These are phyloP conservation scores for Neuroscelio doddi DNA, from an alignment of 2,888 invertebrate genomes.

Conservation along the genomic window DNA sequence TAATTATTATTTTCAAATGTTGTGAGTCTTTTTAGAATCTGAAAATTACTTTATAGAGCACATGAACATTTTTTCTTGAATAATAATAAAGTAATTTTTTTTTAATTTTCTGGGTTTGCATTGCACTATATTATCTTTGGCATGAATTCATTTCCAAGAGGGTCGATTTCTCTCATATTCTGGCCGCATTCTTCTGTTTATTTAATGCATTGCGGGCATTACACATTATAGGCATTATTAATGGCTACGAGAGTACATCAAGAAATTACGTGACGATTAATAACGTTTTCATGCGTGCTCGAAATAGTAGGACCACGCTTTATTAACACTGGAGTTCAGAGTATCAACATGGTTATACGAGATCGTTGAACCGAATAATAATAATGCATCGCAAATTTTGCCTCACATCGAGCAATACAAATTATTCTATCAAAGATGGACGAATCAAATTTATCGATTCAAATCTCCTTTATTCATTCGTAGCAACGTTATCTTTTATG, in stretches of 20 bases:
- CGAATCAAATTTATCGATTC: too few species aligned
- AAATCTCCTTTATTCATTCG: too few species aligned
- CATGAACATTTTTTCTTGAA: constrained; percentile 1
- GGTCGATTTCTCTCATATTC: constrained; percentile 4
- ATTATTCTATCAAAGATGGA: too few species aligned
- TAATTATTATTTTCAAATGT: too few species aligned
- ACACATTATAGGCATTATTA: constrained; percentile 48
- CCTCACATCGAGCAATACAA: too few species aligned
- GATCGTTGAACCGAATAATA: too few species aligned
- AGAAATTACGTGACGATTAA: constrained; percentile 49
- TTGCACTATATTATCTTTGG: not conserved
- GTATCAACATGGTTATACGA: constrained; percentile 45
- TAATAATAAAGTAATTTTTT: not conserved
- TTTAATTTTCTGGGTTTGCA: not conserved
- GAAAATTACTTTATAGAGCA: too few species aligned
- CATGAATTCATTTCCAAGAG: constrained; percentile 7
- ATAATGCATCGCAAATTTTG: too few species aligned
- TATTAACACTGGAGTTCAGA: constrained; percentile 43
- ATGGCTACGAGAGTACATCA: constrained; percentile 37
- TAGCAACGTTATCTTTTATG: not conserved
- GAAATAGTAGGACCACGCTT: constrained; percentile 39
- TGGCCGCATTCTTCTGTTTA: constrained; percentile 14
- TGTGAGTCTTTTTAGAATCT: too few species aligned
- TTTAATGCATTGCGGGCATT: constrained; percentile 11
- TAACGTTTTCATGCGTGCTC: constrained; percentile 53